Conservation (phyloP, 2,888 invertebrate genomes). For the Nomada fabriciana region DNA sequence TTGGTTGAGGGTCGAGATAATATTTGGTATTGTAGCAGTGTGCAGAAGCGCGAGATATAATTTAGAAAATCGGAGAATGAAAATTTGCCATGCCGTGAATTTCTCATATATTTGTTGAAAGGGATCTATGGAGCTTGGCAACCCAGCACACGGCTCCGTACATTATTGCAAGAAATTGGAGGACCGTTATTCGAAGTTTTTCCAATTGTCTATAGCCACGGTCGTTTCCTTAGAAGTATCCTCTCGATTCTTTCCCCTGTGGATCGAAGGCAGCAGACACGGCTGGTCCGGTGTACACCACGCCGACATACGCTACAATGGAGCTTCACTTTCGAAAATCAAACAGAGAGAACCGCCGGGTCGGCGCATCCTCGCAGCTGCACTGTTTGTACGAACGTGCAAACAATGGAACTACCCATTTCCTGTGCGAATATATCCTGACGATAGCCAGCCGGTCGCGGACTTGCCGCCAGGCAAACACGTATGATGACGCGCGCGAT, state of each 20-base stretch:
- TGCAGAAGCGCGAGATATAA: too few species aligned
- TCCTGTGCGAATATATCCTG: conserved; percentile 77
- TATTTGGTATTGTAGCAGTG: too few species aligned
- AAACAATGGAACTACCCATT: conserved; percentile 77
- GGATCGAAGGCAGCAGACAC: conserved; percentile 41
- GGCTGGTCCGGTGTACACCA: conserved; percentile 35
- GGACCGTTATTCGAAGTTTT: background rate
- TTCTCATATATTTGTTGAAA: too few species aligned
- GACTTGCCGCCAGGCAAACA: conserved; percentile 75
- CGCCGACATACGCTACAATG: conserved; percentile 64
- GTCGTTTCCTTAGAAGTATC: conserved; percentile 33
- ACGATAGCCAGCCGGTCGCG: conserved; percentile 74
- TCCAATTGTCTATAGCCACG: background rate
- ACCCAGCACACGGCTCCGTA: too few species aligned
- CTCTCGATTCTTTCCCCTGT: conserved; percentile 42
- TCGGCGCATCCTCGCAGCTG: conserved; percentile 73
- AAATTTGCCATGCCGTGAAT: too few species aligned
- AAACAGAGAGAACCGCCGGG: conserved; percentile 73
- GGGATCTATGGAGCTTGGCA: too few species aligned
- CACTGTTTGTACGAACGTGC: conserved; percentile 78
- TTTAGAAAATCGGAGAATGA: too few species aligned
- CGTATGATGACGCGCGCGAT: conserved; percentile 63
- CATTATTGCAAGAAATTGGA: too few species aligned
- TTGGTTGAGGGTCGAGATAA: too few species aligned
- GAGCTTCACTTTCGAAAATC: conserved; percentile 80